Base-by-base conservation (phyloP, 35 echinoderm and acorn worm species). In the Holothuria glaberrima region DNA sequence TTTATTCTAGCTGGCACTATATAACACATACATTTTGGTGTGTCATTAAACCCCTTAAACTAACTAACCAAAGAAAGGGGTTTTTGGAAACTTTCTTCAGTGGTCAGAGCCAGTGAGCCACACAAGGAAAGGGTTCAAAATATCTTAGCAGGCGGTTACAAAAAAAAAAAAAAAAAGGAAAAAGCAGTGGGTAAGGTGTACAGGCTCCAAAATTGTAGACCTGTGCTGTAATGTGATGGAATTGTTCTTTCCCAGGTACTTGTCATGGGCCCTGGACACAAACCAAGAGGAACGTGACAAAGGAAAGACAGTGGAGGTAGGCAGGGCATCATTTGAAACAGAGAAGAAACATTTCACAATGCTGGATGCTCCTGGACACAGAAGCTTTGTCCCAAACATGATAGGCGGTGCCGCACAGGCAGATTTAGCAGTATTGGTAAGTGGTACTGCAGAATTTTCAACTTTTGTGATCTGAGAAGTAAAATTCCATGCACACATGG, bases 321-420 rank as follows among this genome's bases (percentile, higher is more conserved):
- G 97, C 20, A 82, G 97, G 70, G 97, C 97, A 21, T 94, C 92
- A 41, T 99, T 99, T 93, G 97, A 99, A 86, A 99, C 97, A 6
- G 97, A 95, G 0, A 92, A 91, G 35, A 99, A 99, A 86, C 93
- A 99, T 75, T 95, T 99, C 60, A 95, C 97, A 82, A 99, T 99
- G 26, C 83, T 95, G 66, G 93, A 95, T 70, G 93, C 93, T 9
- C 97, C 93, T 0, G 97, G 93, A 1, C 93, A 95, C 90, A 85
- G 87, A 54, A 99, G 97, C 66, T 99, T 99, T 86, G 97, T 99
- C 60, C 97, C 97, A 45, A 99, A 99, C 85, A 99, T 99, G 97
- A 95, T 95, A 46, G 89, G 97, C 58, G 97, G 97, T 82, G 97
- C 96, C 50, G 97, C 97, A 71, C 97, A 99, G 58, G 97, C 97